Base-by-base conservation (phyloP, 2,113 vertebrate genomes). In the Verasper variegatus region DNA sequence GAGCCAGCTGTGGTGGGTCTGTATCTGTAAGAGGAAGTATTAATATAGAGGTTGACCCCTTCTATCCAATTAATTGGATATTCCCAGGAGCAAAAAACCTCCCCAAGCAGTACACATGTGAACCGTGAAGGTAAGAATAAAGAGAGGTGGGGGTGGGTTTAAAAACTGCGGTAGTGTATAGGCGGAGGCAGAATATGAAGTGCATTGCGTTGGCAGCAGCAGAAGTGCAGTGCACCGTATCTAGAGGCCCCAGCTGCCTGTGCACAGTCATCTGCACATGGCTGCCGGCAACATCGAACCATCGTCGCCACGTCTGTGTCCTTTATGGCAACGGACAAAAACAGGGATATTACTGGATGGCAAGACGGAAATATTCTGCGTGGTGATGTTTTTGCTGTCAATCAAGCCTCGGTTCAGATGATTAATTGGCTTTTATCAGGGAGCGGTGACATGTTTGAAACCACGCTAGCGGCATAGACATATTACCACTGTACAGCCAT, bases 221-320 rank as follows among this genome's bases (percentile, higher is more conserved):
- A 40, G 77, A 81, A 24, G 80, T 40, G 26, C n/a, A 73, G 73
- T 52, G 40, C 72, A 49, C 37, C 62, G 11, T 84, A 81, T 92
- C 90, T 82, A 51, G 66, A 68, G 78, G 86, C 64, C 84, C 77
- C 91, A 90, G 91, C 91, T 91, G 89, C 81, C 72, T 78, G 68
- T 14, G 65, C 65, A 17, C 67, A 76, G 60, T 74, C 79, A 74
- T 88, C 78, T 84, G 82, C 61, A 59, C 61, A 57, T 73, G 66
- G 84, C 77, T 82, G 76, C 70, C 69, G 74, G 83, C 80, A 40
- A 80, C 35, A 14, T 68, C 26, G 35, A 69, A 14, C 70, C 15
- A 5, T 23, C 21, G 27, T 67, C 20, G 0, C 47, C 52, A 47
- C 45, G 27, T 64, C 54, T 73, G 64, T 73, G 81, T 69, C 74